Percentiles rank a stretch among this genome's conserved stretches.
These are phyloP conservation scores for Yasuhikotakia modesta DNA, from an alignment of 2,797 vertebrate genomes.

Conservation along the genomic window DNA sequence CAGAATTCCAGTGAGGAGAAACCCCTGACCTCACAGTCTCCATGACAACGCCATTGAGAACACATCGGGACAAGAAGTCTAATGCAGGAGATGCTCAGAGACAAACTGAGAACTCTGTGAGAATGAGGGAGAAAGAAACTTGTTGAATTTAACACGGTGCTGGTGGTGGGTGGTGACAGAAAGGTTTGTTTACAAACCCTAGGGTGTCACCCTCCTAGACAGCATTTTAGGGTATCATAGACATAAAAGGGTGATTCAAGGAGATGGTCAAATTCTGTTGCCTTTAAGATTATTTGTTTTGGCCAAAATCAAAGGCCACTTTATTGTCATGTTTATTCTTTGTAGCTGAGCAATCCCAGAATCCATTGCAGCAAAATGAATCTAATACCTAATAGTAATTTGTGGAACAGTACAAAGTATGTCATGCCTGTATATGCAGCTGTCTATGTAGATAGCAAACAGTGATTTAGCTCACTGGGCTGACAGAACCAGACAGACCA, in stretches of 20 bases:
- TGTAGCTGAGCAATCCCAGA: not conserved
- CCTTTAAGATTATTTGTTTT: not conserved
- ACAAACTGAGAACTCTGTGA: not conserved
- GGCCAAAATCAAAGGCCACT: not conserved
- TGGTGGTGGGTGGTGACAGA: not conserved
- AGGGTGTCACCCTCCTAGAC: not conserved
- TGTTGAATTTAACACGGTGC: not conserved
- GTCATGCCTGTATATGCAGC: too few relatives aligned
- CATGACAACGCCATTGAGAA: slow-evolving; percentile 31
- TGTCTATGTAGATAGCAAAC: too few relatives aligned
- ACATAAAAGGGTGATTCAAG: not conserved
- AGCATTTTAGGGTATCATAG: not conserved
- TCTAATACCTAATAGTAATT: too few relatives aligned
- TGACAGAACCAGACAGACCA: not conserved
- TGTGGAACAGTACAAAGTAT: too few relatives aligned
- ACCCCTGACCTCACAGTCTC: slow-evolving; percentile 33
- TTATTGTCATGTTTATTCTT: not conserved
- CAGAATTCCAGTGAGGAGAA: slow-evolving; percentile 19
- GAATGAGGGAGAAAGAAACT: not conserved
- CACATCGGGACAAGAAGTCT: slow-evolving; percentile 50
- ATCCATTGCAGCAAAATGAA: not conserved
- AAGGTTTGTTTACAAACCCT: not conserved
- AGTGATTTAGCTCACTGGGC: too few relatives aligned
- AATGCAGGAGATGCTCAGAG: slow-evolving; percentile 15
- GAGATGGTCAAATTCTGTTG: not conserved